These are phyloP conservation scores for Perca flavescens DNA, from an alignment of 2,113 vertebrate genomes.

Conservation along the genomic window DNA sequence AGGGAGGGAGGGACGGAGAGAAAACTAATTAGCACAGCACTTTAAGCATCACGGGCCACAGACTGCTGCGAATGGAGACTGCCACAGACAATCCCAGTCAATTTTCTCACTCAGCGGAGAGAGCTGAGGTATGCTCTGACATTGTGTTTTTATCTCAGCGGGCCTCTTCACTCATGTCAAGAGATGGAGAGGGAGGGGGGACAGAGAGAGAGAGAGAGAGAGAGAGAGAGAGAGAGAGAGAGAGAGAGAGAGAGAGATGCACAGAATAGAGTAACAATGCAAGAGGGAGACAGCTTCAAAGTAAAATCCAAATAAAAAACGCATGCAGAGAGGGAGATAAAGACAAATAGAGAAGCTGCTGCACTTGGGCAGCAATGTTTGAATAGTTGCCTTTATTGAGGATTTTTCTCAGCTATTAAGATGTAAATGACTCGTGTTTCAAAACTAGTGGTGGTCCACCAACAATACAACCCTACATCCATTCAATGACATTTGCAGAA, in stretches of 20 bases:
- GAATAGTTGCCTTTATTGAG: not conserved
- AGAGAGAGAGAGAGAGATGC: not conserved
- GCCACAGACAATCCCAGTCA: conserved; percentile 82
- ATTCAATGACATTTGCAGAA: conserved; percentile 47
- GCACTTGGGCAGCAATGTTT: conserved; percentile 6
- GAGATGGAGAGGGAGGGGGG: conserved; percentile 44
- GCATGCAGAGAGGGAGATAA: not conserved
- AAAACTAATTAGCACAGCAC: conserved; percentile 82
- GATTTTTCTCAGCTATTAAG: conserved; percentile 3
- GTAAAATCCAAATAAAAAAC: conserved; percentile 28
- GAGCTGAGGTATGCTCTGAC: conserved; percentile 74
- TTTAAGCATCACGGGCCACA: conserved; percentile 79
- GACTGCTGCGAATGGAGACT: conserved; percentile 75
- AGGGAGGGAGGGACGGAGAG: conserved; percentile 50
- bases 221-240: conserved; percentile 10
- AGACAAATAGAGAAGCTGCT: conserved; percentile 1
- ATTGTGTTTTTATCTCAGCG: conserved; percentile 76
- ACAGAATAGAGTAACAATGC: conserved; percentile 3
- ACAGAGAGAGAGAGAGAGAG: conserved; percentile 13
- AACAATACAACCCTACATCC: conserved; percentile 15
- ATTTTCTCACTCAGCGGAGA: conserved; percentile 79
- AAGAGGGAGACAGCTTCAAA: conserved; percentile 8
- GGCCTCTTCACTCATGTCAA: conserved; percentile 69
- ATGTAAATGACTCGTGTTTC: not conserved
- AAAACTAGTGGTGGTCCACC: not conserved